Conservation (phyloP, 2,113 vertebrate species). For the Calypte anna region DNA sequence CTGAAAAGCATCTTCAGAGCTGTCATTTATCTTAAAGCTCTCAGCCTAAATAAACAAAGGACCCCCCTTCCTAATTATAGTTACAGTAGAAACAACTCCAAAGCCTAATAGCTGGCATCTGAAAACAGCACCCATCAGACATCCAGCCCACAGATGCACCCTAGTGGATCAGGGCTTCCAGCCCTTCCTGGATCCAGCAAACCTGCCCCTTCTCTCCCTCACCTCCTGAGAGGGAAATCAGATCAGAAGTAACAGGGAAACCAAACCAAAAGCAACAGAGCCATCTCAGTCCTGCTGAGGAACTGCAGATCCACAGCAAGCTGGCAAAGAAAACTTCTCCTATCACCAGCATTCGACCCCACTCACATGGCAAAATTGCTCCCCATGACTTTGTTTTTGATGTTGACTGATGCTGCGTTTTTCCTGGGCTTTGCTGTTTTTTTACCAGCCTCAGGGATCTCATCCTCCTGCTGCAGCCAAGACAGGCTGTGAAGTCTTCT, state of each 20-base stretch:
- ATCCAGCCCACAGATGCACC: conserved; percentile 68
- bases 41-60: conserved; percentile 84
- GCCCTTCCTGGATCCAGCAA: background rate
- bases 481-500: background rate
- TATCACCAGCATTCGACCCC: too few species aligned
- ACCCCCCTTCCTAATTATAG: conserved; percentile 68
- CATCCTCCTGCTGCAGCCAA: background rate
- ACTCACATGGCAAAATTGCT: background rate
- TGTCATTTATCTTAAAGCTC: conserved; percentile 82
- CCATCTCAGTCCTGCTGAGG: background rate
- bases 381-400: background rate
- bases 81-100: conserved; percentile 75
- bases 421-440: background rate
- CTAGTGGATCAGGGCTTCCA: conserved; percentile 33
- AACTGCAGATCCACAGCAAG: background rate
- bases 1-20: conserved; percentile 84
- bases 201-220: background rate
- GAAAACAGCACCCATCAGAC: background rate
- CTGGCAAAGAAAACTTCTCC: background rate
- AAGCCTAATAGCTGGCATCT: background rate
- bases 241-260: background rate
- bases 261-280: background rate
- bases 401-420: background rate
- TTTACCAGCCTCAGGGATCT: background rate
- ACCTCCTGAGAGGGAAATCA: background rate